These are phyloP conservation scores for Maniola hyperantus DNA, from an alignment of 2,888 invertebrate genomes.

Conservation along the genomic window DNA sequence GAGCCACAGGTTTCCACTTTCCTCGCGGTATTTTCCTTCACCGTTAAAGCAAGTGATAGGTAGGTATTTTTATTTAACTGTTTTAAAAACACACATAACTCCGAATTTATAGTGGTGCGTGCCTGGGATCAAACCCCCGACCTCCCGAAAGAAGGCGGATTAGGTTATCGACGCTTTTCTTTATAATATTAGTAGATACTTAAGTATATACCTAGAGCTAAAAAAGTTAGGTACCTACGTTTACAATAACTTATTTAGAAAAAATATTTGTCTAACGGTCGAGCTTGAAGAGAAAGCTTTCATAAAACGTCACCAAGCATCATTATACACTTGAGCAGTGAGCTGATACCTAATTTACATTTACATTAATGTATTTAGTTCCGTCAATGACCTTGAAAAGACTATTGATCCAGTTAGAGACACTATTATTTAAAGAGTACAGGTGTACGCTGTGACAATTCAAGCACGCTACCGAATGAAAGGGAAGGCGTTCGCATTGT, in stretches of 20 bases:
- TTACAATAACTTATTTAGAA: background rate
- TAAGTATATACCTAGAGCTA: too few species aligned
- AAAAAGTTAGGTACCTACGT: background rate
- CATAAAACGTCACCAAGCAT: background rate
- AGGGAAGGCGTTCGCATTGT: constrained; percentile 77
- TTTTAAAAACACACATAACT: too few species aligned
- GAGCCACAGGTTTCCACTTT: too few species aligned
- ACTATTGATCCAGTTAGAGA: constrained; percentile 12
- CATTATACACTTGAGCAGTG: background rate
- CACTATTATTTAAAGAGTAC: constrained; percentile 15
- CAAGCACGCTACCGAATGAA: constrained; percentile 55
- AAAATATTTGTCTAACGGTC: background rate
- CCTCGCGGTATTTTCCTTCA: too few species aligned
- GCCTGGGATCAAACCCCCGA: too few species aligned
- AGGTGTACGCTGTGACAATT: constrained; percentile 24
- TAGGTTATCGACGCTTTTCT: too few species aligned
- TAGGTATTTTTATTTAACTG: too few species aligned
- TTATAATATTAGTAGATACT: too few species aligned
- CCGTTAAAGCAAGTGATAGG: too few species aligned
- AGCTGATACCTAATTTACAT: background rate
- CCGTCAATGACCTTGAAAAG: constrained; percentile 18
- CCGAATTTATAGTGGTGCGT: too few species aligned
- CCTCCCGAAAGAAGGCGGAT: too few species aligned
- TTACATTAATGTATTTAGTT: constrained; percentile 20
- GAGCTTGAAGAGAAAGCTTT: constrained; percentile 13